Conservation (phyloP, 2,113 vertebrate species). For the Pagrus major region DNA sequence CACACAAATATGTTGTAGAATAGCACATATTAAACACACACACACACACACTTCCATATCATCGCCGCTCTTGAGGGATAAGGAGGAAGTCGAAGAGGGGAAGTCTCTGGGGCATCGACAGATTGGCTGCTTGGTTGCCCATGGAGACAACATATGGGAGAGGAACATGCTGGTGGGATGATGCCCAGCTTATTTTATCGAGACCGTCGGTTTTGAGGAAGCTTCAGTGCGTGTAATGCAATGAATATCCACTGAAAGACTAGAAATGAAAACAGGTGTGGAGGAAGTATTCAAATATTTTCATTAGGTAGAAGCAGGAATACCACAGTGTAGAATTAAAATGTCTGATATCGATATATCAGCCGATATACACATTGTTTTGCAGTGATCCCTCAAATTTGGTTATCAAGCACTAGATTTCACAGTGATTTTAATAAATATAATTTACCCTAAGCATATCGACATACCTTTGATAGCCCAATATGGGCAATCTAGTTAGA, state of each 20-base stretch:
- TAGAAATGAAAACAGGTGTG: too few species aligned
- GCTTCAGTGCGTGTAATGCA: not conserved
- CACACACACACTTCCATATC: not conserved
- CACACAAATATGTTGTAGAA: conserved; percentile 35
- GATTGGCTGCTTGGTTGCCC: conserved; percentile 66
- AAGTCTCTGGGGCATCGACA: conserved; percentile 57
- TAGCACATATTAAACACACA: not conserved
- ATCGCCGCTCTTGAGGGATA: conserved; percentile 5
- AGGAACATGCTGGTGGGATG: conserved; percentile 29
- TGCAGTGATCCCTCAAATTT: too few species aligned
- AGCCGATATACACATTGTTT: too few species aligned
- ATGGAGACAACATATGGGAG: conserved; percentile 71
- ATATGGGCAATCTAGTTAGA: too few species aligned
- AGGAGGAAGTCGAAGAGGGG: conserved; percentile 52
- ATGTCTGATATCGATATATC: too few species aligned
- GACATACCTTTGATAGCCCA: too few species aligned
- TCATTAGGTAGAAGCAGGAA: too few species aligned
- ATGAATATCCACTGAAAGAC: not conserved
- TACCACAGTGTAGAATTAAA: too few species aligned
- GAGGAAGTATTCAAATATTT: too few species aligned
- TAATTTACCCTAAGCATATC: too few species aligned
- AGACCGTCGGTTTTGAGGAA: conserved; percentile 20
- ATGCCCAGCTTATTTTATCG: conserved; percentile 20
- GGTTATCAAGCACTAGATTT: too few species aligned
- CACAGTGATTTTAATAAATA: too few species aligned